Percentiles rank a stretch among this genome's conserved stretches.
phyloP scores from a whole-genome alignment of 2,888 invertebrate genomes.

The Limnephilus auricula region DNA sequence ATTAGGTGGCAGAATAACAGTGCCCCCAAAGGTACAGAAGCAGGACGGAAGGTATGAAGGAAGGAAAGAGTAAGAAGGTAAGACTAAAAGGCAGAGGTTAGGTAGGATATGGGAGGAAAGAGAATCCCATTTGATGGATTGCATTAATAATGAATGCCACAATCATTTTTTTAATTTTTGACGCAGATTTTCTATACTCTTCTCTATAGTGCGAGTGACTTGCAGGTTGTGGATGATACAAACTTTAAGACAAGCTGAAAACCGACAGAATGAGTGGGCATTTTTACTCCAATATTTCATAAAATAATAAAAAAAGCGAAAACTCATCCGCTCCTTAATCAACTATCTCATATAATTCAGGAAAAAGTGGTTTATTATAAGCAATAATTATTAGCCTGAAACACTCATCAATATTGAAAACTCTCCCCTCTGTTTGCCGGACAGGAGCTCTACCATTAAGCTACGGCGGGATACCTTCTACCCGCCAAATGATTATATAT shows the following conservation, averaged over 20 bases:
- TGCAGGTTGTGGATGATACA: background rate
- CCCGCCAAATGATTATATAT: no score
- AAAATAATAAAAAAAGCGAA: background rate
- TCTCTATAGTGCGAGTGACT: background rate
- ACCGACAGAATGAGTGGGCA: background rate
- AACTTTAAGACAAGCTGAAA: background rate
- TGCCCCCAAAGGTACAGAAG: background rate
- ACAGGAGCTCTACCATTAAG: no score
- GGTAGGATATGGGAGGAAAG: conserved; percentile 5
- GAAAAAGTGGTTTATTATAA: background rate
- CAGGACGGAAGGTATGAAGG: background rate
- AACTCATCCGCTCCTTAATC: background rate
- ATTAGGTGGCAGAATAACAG: conserved; percentile 51
- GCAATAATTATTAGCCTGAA: no score
- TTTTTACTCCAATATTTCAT: background rate
- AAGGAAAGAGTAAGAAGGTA: background rate
- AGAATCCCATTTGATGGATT: conserved; percentile 32
- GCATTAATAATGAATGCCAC: conserved; percentile 33
- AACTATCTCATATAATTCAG: background rate
- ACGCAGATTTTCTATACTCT: background rate
- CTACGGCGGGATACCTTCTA: no score
- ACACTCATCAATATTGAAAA: no score
- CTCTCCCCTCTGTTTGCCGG: no score
- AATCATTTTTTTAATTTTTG: conserved; percentile 6
- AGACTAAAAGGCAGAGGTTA: background rate